Conservation (phyloP, 2,888 invertebrate genomes). For the Leptinotarsa tumamoca region DNA sequence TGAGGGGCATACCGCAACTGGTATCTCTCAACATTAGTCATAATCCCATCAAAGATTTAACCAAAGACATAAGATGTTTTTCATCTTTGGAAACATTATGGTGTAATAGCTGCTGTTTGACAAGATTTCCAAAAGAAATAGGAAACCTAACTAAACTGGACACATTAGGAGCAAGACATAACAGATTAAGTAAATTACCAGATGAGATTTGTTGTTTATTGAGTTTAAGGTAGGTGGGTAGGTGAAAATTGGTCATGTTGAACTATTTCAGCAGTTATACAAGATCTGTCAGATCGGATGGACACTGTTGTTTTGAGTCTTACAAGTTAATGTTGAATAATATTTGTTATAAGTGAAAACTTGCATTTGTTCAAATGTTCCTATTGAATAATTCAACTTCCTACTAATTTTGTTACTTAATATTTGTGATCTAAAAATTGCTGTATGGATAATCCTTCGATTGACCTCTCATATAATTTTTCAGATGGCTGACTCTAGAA, state of each 20-base stretch:
- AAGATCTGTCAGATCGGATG: too few relatives aligned
- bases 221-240: conserved; percentile 71
- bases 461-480: neutral
- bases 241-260: neutral
- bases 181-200: conserved; percentile 71
- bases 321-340: too few relatives aligned
- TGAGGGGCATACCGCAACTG: conserved; percentile 72
- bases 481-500: conserved; percentile 77
- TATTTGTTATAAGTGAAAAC: too few relatives aligned
- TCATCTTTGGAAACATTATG: conserved; percentile 74
- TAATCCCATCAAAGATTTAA: conserved; percentile 72
- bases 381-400: neutral
- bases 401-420: neutral
- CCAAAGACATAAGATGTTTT: conserved; percentile 73
- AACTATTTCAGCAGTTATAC: too few relatives aligned
- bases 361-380: too few relatives aligned
- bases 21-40: conserved; percentile 76
- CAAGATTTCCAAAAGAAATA: conserved; percentile 73
- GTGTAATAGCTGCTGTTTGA: conserved; percentile 74
- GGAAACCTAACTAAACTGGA: conserved; percentile 72
- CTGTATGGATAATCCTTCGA: too few relatives aligned
- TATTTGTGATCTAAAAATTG: too few relatives aligned
- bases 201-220: conserved; percentile 70
- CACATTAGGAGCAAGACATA: conserved; percentile 77
- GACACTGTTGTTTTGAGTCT: too few relatives aligned